Conservation (phyloP, 2,797 vertebrate genomes). For the Kryptolebias ocellatus region DNA sequence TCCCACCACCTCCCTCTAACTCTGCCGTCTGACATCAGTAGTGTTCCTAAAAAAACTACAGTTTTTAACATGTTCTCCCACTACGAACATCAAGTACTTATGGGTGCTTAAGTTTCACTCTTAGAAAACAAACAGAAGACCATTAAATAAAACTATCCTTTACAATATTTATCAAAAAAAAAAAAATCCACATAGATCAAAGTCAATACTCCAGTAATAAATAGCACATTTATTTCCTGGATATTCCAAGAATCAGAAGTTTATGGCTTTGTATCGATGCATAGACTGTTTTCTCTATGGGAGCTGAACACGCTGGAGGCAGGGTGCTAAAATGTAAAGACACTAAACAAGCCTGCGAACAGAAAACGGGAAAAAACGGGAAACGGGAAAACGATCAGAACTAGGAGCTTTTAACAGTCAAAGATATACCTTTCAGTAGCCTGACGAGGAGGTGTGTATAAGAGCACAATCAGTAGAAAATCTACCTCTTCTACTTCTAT, state of each 20-base stretch:
- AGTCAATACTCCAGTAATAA: slow-evolving; percentile 58
- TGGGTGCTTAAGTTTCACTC: slow-evolving; percentile 51
- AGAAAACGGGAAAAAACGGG: too few species aligned
- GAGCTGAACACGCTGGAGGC: slow-evolving; percentile 49
- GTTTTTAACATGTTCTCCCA: slow-evolving; percentile 32
- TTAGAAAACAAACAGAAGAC: slow-evolving; percentile 51
- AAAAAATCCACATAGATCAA: slow-evolving; percentile 39
- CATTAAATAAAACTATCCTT: slow-evolving; percentile 65
- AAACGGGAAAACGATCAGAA: slow-evolving; percentile 50
- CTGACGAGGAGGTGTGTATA: slow-evolving; percentile 18
- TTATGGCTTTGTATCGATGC: slow-evolving; percentile 74
- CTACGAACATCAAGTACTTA: slow-evolving; percentile 69
- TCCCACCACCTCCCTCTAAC: not conserved
- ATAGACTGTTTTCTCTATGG: slow-evolving; percentile 58
- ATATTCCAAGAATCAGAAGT: slow-evolving; percentile 51
- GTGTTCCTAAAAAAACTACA: slow-evolving; percentile 13
- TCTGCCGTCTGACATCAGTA: slow-evolving; percentile 18
- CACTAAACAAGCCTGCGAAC: slow-evolving; percentile 61
- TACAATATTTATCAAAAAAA: slow-evolving; percentile 59
- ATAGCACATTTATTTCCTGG: slow-evolving; percentile 51
- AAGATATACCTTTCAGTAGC: slow-evolving; percentile 15
- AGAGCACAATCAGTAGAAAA: slow-evolving; percentile 40
- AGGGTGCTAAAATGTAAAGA: slow-evolving; percentile 64
- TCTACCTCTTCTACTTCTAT: slow-evolving; percentile 45
- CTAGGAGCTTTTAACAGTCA: slow-evolving; percentile 18